Conservation (phyloP, 2,888 invertebrate species). For the Conops quadrifasciatus region DNA sequence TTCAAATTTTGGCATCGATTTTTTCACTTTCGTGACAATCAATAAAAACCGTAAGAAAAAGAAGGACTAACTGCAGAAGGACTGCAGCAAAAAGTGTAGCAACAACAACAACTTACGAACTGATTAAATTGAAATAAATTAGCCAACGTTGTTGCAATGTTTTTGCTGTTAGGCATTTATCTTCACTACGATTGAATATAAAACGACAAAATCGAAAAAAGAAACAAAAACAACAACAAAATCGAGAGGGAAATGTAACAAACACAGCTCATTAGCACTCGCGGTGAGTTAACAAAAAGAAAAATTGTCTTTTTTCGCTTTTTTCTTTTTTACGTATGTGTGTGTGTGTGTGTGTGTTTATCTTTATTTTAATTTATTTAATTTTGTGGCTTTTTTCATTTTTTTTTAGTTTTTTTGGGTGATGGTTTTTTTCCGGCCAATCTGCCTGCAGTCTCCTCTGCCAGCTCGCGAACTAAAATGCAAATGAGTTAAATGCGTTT, state of each 20-base stretch:
- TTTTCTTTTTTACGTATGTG: neutral
- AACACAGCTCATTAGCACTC: conserved; percentile 6
- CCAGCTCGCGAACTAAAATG: conserved; percentile 5
- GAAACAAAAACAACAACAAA: neutral
- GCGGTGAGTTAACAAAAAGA: neutral
- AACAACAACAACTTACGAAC: neutral
- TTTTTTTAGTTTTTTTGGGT: neutral
- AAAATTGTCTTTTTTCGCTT: neutral
- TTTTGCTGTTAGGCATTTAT: conserved; percentile 6
- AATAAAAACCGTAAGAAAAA: neutral
- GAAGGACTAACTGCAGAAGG: neutral
- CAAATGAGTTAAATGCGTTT: conserved; percentile 23
- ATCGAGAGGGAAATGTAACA: neutral
- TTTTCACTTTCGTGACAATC: neutral
- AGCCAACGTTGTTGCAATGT: neutral
- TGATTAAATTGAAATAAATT: conserved; percentile 15
- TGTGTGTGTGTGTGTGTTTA: neutral
- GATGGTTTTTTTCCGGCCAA: neutral
- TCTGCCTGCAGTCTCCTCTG: neutral
- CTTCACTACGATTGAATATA: neutral
- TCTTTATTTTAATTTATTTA: neutral
- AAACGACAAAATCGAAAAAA: neutral
- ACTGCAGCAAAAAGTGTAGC: neutral
- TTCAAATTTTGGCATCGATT: neutral
- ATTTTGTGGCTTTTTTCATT: neutral